Percentiles rank a stretch among this genome's conserved stretches.
Evolutionary conservation across 2,888 invertebrate genomes (phyloP).

Genomic region (Belgica antarctica): DNA sequence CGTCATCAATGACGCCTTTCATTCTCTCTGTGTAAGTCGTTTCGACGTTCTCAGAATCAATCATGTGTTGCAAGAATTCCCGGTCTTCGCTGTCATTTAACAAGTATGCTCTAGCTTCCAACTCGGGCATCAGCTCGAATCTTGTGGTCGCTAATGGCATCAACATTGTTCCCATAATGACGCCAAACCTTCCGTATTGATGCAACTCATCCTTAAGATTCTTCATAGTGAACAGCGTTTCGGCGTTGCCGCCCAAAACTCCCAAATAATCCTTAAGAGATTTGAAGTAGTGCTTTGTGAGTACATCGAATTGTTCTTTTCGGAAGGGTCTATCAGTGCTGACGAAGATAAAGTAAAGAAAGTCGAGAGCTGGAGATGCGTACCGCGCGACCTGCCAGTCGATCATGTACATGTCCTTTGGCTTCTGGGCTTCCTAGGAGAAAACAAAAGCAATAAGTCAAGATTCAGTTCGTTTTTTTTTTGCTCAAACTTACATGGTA

Average conservation of each 20-base stretch:
- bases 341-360: constrained; percentile 45
- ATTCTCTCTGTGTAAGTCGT: not conserved
- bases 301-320: constrained; percentile 43
- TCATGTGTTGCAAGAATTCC: not conserved
- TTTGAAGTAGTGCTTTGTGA: constrained; percentile 44
- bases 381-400: constrained; percentile 45
- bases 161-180: constrained; percentile 37
- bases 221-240: constrained; percentile 44
- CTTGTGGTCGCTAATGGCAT: constrained; percentile 42
- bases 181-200: constrained; percentile 44
- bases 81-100: not conserved
- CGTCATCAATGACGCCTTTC: not conserved
- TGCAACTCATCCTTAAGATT: constrained; percentile 44
- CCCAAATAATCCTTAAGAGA: constrained; percentile 44
- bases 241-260: constrained; percentile 43
- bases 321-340: constrained; percentile 44
- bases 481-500: too few relatives aligned
- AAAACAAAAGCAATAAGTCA: not conserved
- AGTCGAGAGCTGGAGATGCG: constrained; percentile 45
- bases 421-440: constrained; percentile 20
- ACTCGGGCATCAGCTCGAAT: constrained; percentile 32
- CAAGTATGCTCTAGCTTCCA: constrained; percentile 41
- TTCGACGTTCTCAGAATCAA: not conserved
- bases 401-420: too few relatives aligned
- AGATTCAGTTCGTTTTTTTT: not conserved